Evolutionary conservation across 2,888 invertebrate genomes (phyloP).

Genomic region (Chorisops tibialis): DNA sequence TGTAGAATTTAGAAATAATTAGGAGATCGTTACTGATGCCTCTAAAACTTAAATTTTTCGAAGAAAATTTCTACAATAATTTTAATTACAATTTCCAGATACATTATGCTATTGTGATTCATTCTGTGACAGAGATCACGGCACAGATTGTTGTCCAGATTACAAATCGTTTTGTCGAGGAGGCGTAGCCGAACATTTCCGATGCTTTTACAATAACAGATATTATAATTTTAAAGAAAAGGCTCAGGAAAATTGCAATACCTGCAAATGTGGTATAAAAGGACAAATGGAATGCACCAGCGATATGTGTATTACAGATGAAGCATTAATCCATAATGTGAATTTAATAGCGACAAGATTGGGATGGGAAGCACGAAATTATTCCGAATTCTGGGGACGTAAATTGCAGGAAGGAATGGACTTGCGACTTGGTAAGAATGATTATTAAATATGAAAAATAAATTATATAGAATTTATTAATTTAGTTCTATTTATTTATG

Average conservation of each 20-base stretch:
- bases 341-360: constrained; percentile 55
- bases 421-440: constrained; percentile 64
- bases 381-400: constrained; percentile 78
- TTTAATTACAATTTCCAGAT: constrained; percentile 54
- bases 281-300: constrained; percentile 59
- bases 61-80: too few relatives aligned
- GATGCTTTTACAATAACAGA: constrained; percentile 56
- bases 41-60: too few relatives aligned
- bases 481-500: too few relatives aligned
- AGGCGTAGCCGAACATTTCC: constrained; percentile 41
- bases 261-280: constrained; percentile 59
- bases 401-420: constrained; percentile 76
- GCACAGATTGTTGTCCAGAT: constrained; percentile 91
- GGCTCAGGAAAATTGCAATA: constrained; percentile 66
- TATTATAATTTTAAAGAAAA: constrained; percentile 55
- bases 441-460: too few relatives aligned
- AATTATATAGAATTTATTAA: not conserved
- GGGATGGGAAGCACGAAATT: constrained; percentile 79
- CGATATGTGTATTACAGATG: constrained; percentile 72
- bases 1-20: too few relatives aligned
- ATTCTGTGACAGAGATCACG: constrained; percentile 74
- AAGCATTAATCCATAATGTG: constrained; percentile 64
- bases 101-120: constrained; percentile 93
- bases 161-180: constrained; percentile 72
- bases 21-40: too few relatives aligned